phyloP scores from a whole-genome alignment of 1,140 invertebrate genomes.

The Papilio machaon region DNA sequence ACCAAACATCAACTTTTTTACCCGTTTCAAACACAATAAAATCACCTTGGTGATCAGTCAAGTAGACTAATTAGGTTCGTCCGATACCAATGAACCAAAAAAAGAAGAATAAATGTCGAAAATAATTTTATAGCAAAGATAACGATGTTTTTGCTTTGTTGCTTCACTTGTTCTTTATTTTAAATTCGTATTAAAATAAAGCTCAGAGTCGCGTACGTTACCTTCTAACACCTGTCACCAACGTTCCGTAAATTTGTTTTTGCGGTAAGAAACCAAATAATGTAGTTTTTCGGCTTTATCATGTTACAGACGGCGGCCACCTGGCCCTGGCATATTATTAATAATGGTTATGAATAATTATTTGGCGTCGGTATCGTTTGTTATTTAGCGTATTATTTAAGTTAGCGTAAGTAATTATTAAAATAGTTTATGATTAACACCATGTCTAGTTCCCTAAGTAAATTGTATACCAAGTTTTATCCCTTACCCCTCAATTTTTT shows the following conservation, averaged over 20 bases:
- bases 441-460: not conserved
- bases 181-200: conserved; percentile 28
- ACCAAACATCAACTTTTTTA: not conserved
- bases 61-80: not conserved
- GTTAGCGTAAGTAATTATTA: too few species aligned
- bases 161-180: not conserved
- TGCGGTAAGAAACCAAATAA: conserved; percentile 52
- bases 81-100: not conserved
- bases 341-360: conserved; percentile 56
- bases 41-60: not conserved
- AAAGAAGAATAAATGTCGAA: not conserved
- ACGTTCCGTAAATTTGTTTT: conserved; percentile 46
- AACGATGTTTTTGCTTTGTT: conserved; percentile 6
- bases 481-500: not conserved
- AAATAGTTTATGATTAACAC: not conserved
- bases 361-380: conserved; percentile 36
- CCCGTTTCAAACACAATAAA: not conserved
- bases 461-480: not conserved
- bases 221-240: conserved; percentile 49
- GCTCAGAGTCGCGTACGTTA: conserved; percentile 20
- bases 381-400: not conserved
- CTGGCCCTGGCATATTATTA: conserved; percentile 47
- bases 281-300: conserved; percentile 66
- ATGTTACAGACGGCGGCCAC: conserved; percentile 58
- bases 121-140: not conserved